These are phyloP conservation scores for Plagodis dolabraria DNA, from an alignment of 2,888 invertebrate genomes.

Conservation along the genomic window DNA sequence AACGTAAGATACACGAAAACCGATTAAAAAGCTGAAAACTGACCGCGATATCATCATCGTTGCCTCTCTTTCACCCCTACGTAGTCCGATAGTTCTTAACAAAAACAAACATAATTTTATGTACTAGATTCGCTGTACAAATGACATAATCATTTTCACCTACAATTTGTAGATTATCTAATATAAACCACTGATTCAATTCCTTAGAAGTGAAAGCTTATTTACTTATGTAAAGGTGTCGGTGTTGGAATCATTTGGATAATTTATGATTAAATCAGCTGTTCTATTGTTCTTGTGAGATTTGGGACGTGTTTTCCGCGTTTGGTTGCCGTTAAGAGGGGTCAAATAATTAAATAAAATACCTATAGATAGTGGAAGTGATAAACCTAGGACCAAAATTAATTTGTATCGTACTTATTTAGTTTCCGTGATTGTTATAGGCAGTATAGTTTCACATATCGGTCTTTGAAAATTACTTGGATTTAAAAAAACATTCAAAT, in stretches of 20 bases:
- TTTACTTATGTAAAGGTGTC: constrained; percentile 5
- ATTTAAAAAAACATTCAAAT: no score
- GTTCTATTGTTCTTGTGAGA: constrained; percentile 2
- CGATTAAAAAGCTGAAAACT: no score
- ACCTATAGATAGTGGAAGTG: neutral
- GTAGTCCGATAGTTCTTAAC: no score
- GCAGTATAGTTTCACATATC: no score
- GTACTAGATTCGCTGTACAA: neutral
- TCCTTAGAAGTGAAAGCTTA: constrained; percentile 2
- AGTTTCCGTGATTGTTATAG: no score
- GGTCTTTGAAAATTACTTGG: no score
- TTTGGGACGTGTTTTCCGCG: constrained; percentile 5
- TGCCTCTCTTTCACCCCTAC: no score
- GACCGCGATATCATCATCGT: no score
- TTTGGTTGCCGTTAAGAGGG: neutral
- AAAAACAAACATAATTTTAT: neutral
- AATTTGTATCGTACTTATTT: no score
- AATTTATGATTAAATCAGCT: constrained; percentile 1
- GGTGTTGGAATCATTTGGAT: constrained; percentile 1
- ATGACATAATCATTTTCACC: constrained; percentile 2
- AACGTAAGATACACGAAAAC: no score
- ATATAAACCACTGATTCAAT: neutral
- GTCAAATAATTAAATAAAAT: neutral
- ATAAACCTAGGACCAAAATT: no score
- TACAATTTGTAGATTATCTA: constrained; percentile 12